phyloP scores from a whole-genome alignment of 2,888 invertebrate genomes.

The Caenorhabditis sinica region DNA sequence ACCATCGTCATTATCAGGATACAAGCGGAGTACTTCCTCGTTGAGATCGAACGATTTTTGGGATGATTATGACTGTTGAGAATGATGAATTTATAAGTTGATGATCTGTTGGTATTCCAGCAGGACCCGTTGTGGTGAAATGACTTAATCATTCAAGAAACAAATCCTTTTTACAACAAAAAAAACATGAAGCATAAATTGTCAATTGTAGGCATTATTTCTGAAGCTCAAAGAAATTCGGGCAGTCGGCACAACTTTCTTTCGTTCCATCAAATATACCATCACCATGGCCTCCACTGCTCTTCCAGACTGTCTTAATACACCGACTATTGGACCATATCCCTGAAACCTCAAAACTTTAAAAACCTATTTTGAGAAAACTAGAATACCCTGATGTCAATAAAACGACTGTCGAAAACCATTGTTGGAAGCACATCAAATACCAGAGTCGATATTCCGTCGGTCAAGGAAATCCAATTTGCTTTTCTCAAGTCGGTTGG shows the following conservation, averaged over 20 bases:
- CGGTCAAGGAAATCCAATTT: conserved; percentile 44
- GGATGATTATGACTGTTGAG: not conserved
- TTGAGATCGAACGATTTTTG: conserved; percentile 20
- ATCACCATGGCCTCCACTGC: conserved; percentile 23
- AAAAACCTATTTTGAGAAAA: not conserved
- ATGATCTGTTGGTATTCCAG: too few species aligned
- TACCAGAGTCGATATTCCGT: conserved; percentile 33
- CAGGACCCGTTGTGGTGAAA: too few species aligned
- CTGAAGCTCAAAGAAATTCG: not conserved
- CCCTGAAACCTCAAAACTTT: not conserved
- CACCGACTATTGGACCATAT: conserved; percentile 14
- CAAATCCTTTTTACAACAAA: too few species aligned
- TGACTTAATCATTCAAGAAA: too few species aligned
- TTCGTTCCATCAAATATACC: conserved; percentile 21
- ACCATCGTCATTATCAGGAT: not conserved
- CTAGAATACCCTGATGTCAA: conserved; percentile 18
- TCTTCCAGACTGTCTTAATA: conserved; percentile 23
- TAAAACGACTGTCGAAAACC: conserved; percentile 10
- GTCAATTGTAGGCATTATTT: not conserved
- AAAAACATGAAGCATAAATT: not conserved
- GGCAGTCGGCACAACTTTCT: not conserved
- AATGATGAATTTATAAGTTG: not conserved
- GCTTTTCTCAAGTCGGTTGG: conserved; percentile 16
- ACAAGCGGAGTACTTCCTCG: not conserved
- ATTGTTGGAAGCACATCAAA: conserved; percentile 42